phyloP scores from a whole-genome alignment of 2,888 invertebrate genomes.

The Tinea pellionella region DNA sequence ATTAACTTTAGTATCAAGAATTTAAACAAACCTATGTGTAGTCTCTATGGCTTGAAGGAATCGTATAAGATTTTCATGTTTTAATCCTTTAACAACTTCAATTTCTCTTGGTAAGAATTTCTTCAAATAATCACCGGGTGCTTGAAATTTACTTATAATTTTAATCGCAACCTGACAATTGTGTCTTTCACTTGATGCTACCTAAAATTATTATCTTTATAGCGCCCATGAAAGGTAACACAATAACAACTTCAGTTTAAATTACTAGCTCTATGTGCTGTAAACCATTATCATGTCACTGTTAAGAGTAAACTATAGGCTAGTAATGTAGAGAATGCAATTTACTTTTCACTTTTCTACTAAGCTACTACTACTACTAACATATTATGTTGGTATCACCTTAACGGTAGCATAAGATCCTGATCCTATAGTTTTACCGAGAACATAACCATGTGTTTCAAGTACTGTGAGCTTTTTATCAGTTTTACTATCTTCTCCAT shows the following conservation, averaged over 20 bases:
- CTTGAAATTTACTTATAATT: constrained; percentile 85
- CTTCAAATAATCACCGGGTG: constrained; percentile 82
- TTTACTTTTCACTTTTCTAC: too few relatives aligned
- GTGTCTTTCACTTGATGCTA: constrained; percentile 80
- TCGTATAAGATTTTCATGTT: constrained; percentile 82
- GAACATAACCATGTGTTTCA: constrained; percentile 80
- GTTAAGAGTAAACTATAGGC: too few relatives aligned
- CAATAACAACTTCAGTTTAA: too few relatives aligned
- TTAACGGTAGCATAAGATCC: constrained; percentile 87
- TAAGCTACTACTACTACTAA: too few relatives aligned
- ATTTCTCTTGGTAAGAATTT: constrained; percentile 87
- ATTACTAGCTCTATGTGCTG: too few relatives aligned
- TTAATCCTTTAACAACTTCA: constrained; percentile 83
- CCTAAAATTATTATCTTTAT: constrained; percentile 38
- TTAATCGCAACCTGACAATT: constrained; percentile 82
- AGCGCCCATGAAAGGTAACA: constrained; percentile 12
- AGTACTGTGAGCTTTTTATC: constrained; percentile 73
- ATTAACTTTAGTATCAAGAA: not conserved
- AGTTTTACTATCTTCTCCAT: constrained; percentile 46
- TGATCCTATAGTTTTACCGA: constrained; percentile 82
- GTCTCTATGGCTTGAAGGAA: constrained; percentile 88
- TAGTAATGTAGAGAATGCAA: too few relatives aligned
- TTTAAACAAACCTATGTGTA: constrained; percentile 73
- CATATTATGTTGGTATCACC: constrained; percentile 50
- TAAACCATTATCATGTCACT: too few relatives aligned